Base-by-base conservation (phyloP, 2,888 invertebrate genomes). In the Lymantria dispar region DNA sequence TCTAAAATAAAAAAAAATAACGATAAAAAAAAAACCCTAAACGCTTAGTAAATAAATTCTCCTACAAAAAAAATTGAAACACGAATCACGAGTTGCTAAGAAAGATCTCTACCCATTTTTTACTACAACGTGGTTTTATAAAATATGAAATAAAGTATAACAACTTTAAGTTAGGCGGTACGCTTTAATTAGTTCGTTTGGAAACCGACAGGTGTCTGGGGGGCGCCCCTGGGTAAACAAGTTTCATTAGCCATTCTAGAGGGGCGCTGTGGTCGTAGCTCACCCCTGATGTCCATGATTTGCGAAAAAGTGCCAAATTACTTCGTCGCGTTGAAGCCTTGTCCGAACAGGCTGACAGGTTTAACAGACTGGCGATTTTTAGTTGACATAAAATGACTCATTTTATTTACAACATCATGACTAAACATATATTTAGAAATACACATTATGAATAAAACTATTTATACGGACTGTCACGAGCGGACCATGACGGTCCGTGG, bases 241-340 rank as follows among this genome's bases (percentile, higher is more conserved):
- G 68, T 66, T 68, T 65, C 64, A 64, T 68, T 64, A 66, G 52
- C 41, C 47, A 60, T 59, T 50, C 62, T 13, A 54, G 30, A 56
- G 54, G 56, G 62, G 53, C 60, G 54, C 51, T 43, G 15, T 47
- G 57, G 66, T 62, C 60, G 58, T 56, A 52, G 53, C 52, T 52
- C 59, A 43, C 59, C 63, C 61, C 47, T 49, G 45, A 44, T 43
- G 58, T 45, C 47, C 58, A 68, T 68, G 67, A 68, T 68, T 68
- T 64, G 68, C 68, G 50, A 68, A 62, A 68, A 68, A 62, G 53
- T 66, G 46, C 50, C 55, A 66, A 68, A 68, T 68, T 68, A 68
- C 68, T 59, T 55, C 54, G 63, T 65, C 59, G 66, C 45, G 66
- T 56, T 63, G 58, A 65, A 60, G 60, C 57, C 48, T 54, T 54